Evolutionary conservation across 2,797 vertebrate genomes (phyloP), one percentile per base, ranked within the genome.

Genomic region (Lerista edwardsae): DNA sequence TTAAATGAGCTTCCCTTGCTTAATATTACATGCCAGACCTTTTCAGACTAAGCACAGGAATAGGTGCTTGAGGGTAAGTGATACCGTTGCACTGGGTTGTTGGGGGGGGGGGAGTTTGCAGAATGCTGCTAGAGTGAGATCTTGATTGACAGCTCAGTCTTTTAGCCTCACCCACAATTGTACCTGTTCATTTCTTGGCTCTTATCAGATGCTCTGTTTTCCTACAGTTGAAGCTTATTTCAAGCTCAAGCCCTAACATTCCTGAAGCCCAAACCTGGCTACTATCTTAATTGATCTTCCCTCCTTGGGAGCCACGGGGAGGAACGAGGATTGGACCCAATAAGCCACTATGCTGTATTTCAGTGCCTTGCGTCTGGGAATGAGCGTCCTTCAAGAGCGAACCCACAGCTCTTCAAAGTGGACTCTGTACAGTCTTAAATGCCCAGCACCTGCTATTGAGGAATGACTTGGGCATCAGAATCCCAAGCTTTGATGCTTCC

Each of bases 171-270:
- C n/a, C 4, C 39, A 31, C 47, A 2, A 3, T 73, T n/a, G 41
- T 25, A 55, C 4, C n/a, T 72, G 29, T 5, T 47, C 5, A 17
- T 79, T 57, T 64, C 5, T 83, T 15, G 39, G 29, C 17, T 27
- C 76, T 55, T 95, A 83, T 93, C 27, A 29, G 25, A 75, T 21
- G 3, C 11, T 36, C 17, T 90, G 34, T 36, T 75, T 94, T 75
- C 12, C 29, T 90, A 6, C 89, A 98, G 98, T 98, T 96, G 97
- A 98, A 92, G 97, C 97, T 84, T 91, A 96, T 90, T 97, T 98
- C 94, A 98, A 96, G 91, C 97, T 96, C 92, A 96, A 95, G 95
- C 97, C 96, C 91, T 95, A 95, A 91, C 84, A 89, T 84, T 55
- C 27, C 1, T 0, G 51, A 36, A 51, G 21, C 2, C 7, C 69